A percentile compares a stretch with the other conserved stretches of the same genome.
These are phyloP conservation scores for Drosophila meridiana DNA, from an alignment of 2,888 invertebrate species.

Conservation along the genomic window DNA sequence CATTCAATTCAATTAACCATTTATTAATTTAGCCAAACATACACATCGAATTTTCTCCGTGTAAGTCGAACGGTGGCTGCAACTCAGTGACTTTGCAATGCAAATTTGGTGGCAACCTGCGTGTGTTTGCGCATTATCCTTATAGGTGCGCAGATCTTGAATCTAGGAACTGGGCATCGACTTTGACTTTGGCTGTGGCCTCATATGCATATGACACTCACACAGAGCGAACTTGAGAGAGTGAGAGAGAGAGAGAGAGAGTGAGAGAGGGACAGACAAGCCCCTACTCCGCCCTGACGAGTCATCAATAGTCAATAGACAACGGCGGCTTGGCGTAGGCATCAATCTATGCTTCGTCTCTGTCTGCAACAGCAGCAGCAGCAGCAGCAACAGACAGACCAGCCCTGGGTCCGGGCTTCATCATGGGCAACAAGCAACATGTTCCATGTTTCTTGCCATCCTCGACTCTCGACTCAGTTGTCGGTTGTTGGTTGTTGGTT, in stretches of 20 bases:
- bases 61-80: constrained; percentile 19
- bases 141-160: constrained; percentile 65
- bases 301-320: constrained; percentile 77
- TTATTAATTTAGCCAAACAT: not conserved
- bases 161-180: constrained; percentile 46
- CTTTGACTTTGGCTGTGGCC: constrained; percentile 24
- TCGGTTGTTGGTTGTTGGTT: constrained; percentile 24
- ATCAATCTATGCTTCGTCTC: constrained; percentile 53
- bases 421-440: constrained; percentile 43
- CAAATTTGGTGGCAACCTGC: constrained; percentile 76
- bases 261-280: not conserved
- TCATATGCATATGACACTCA: constrained; percentile 63
- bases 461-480: constrained; percentile 31
- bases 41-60: not conserved
- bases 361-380: constrained; percentile 14
- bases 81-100: constrained; percentile 64
- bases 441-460: constrained; percentile 42
- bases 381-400: not conserved
- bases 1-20: not conserved
- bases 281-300: constrained; percentile 32
- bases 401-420: constrained; percentile 24
- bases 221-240: constrained; percentile 6
- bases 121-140: constrained; percentile 74
- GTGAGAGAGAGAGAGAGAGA: not conserved
- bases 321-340: constrained; percentile 55